Percentiles rank a stretch among this genome's conserved stretches.
These are phyloP conservation scores for Pristionchus entomophagus DNA, from an alignment of 2,888 invertebrate species.

Conservation along the genomic window DNA sequence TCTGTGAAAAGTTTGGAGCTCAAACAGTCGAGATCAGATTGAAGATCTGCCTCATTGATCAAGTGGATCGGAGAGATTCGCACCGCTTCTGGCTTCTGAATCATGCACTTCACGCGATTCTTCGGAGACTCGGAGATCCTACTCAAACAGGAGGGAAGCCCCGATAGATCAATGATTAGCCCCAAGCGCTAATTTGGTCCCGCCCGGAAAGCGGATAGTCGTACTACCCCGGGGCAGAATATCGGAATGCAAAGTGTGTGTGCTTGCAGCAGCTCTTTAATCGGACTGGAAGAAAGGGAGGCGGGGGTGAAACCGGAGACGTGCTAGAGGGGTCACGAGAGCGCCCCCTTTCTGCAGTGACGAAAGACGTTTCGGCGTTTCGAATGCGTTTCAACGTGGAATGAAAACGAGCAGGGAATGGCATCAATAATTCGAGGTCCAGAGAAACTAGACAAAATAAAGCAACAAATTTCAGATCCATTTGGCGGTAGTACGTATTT, in stretches of 20 bases:
- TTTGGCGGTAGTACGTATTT: no score
- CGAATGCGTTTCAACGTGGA: background rate
- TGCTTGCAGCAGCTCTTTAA: constrained; percentile 10
- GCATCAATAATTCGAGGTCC: background rate
- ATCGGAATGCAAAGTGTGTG: constrained; percentile 13
- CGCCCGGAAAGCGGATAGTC: background rate
- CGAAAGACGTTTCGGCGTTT: background rate
- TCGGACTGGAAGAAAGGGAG: background rate
- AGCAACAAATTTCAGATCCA: no score
- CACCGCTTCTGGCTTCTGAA: constrained; percentile 3
- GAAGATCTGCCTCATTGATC: background rate
- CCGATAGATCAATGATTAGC: background rate
- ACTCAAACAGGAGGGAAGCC: background rate
- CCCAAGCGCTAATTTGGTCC: background rate
- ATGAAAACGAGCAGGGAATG: background rate
- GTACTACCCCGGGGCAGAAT: background rate
- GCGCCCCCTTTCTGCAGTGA: background rate
- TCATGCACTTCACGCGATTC: background rate
- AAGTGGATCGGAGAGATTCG: background rate
- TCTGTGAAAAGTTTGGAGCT: constrained; percentile 23
- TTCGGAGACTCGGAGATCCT: background rate
- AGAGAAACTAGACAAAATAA: no score
- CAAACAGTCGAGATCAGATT: background rate
- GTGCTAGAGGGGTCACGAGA: background rate
- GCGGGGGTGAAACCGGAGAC: background rate